phyloP scores from a whole-genome alignment of 2,888 invertebrate genomes.

The Ceriagrion tenellum region DNA sequence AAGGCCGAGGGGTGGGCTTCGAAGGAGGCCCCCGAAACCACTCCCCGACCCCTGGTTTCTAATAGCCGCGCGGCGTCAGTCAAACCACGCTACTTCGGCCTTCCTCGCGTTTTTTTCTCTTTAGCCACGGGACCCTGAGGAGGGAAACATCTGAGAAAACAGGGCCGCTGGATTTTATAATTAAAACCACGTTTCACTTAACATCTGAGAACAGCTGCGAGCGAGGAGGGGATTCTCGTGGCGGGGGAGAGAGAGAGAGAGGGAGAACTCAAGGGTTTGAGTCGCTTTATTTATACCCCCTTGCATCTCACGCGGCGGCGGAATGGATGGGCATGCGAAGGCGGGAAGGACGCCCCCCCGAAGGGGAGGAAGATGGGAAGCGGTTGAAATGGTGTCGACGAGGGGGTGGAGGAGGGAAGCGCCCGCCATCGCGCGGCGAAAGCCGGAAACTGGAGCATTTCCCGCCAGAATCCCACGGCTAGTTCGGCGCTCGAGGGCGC shows the following conservation, averaged over 20 bases:
- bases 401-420: not conserved
- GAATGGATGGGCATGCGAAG: not conserved
- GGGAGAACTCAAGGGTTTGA: not conserved
- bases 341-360: not conserved
- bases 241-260: not conserved
- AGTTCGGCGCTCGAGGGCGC: not conserved
- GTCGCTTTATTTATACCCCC: slow-evolving; percentile 42
- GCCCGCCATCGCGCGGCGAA: not conserved
- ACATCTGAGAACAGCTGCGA: slow-evolving; percentile 62
- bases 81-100: not conserved
- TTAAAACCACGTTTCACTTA: slow-evolving; percentile 68
- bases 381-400: not conserved
- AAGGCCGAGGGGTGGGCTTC: not conserved
- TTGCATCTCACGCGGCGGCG: slow-evolving; percentile 27
- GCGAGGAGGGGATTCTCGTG: not conserved
- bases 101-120: not conserved
- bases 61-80: slow-evolving; percentile 44
- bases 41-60: not conserved
- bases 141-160: slow-evolving; percentile 62
- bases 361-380: not conserved
- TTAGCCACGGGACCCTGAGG: slow-evolving; percentile 44
- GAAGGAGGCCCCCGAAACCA: not conserved
- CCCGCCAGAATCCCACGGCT: not conserved
- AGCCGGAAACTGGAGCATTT: not conserved
- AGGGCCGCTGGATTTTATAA: slow-evolving; percentile 65